A percentile compares a stretch with the other conserved stretches of the same genome.
These are phyloP conservation scores for Amphiprion percula DNA, from an alignment of 2,113 vertebrate genomes.

Conservation along the genomic window DNA sequence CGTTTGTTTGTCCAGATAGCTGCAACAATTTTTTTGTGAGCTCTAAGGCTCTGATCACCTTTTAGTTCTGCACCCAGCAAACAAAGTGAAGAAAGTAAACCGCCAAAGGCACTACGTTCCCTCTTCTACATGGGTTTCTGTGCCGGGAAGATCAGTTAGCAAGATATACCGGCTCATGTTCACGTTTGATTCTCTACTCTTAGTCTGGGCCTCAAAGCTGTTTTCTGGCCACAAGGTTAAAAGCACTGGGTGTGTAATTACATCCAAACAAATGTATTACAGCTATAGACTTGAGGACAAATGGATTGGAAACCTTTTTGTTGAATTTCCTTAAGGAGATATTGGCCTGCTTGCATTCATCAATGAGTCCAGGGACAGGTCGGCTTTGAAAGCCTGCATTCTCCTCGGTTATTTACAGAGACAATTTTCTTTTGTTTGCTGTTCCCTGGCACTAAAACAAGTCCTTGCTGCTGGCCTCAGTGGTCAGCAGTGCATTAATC, in stretches of 20 bases:
- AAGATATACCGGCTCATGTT: conserved; percentile 65
- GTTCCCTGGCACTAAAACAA: conserved; percentile 73
- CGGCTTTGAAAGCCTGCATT: conserved; percentile 39
- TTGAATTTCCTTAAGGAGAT: conserved; percentile 52
- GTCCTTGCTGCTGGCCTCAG: conserved; percentile 62
- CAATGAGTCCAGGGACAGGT: conserved; percentile 41
- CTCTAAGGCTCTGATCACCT: background rate
- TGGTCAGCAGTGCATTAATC: conserved; percentile 78
- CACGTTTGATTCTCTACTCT: conserved; percentile 59
- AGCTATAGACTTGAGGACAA: conserved; percentile 50
- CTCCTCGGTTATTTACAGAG: conserved; percentile 60
- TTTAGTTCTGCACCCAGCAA: conserved; percentile 9
- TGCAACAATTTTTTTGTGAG: background rate
- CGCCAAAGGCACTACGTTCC: conserved; percentile 13
- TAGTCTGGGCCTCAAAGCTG: conserved; percentile 58
- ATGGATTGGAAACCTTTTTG: conserved; percentile 57
- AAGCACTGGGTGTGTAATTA: conserved; percentile 69
- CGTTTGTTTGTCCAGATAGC: conserved; percentile 15
- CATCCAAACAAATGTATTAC: conserved; percentile 63
- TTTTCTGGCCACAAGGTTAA: conserved; percentile 66
- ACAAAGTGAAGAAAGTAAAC: background rate
- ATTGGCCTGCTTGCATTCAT: conserved; percentile 45
- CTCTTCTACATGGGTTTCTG: conserved; percentile 12
- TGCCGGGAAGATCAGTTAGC: conserved; percentile 53
- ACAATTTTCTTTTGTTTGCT: conserved; percentile 75